Conservation (phyloP, 1,140 invertebrate species). For the Ctenoplectra terminalis region DNA sequence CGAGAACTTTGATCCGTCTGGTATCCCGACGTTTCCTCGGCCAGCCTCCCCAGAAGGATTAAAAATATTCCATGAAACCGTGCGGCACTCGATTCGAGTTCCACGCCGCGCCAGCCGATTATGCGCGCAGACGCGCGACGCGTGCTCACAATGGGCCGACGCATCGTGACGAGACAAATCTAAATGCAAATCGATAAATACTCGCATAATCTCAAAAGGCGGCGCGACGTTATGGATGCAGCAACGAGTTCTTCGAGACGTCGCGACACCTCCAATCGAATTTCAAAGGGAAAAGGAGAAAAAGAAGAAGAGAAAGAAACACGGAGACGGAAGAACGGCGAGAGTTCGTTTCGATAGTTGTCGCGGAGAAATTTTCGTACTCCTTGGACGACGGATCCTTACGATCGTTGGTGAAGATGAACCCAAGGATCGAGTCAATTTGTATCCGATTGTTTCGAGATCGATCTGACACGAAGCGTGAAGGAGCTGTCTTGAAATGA, state of each 20-base stretch:
- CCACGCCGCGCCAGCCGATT: slow-evolving; percentile 1
- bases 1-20: slow-evolving; percentile 55
- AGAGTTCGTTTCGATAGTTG: no score
- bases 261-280: not conserved
- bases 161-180: slow-evolving; percentile 51
- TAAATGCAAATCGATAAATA: slow-evolving; percentile 67
- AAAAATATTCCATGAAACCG: slow-evolving; percentile 43
- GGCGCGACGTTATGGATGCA: slow-evolving; percentile 48
- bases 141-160: slow-evolving; percentile 21
- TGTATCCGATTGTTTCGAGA: slow-evolving; percentile 21
- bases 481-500: slow-evolving; percentile 32
- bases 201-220: slow-evolving; percentile 45
- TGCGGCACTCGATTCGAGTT: not conserved
- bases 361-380: no score
- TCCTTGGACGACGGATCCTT: no score
- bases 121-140: slow-evolving; percentile 4
- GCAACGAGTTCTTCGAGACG: not conserved
- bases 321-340: no score
- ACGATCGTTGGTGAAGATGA: no score
- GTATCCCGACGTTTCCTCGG: slow-evolving; percentile 9
- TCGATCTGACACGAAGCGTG: slow-evolving; percentile 43
- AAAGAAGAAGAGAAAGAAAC: no score
- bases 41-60: not conserved
- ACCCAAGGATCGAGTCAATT: no score
- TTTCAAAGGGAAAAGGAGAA: not conserved